These are phyloP conservation scores for Ganaspis brasiliensis DNA, from an alignment of 2,888 invertebrate species.

Conservation along the genomic window DNA sequence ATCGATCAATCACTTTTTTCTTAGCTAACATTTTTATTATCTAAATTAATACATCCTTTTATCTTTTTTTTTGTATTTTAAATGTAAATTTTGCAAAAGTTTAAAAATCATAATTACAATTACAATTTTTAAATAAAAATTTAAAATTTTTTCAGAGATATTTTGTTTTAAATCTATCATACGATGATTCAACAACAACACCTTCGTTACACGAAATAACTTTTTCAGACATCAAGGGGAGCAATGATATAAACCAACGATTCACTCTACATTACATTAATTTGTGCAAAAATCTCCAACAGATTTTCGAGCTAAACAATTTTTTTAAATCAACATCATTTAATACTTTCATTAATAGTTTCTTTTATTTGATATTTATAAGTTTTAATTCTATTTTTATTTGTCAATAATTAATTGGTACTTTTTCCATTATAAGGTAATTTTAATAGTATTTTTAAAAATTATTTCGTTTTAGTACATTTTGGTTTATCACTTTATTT, in stretches of 20 bases:
- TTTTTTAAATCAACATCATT: not conserved
- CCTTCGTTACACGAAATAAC: slow-evolving; percentile 25
- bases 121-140: too few relatives aligned
- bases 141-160: slow-evolving; percentile 34
- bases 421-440: too few relatives aligned
- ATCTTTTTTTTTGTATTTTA: too few relatives aligned
- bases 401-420: too few relatives aligned
- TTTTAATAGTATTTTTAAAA: too few relatives aligned
- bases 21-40: too few relatives aligned
- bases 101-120: not conserved
- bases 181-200: slow-evolving; percentile 29
- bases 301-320: slow-evolving; percentile 13
- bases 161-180: not conserved
- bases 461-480: too few relatives aligned
- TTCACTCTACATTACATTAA: slow-evolving; percentile 38
- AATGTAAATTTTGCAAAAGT: not conserved
- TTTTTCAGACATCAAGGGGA: slow-evolving; percentile 32
- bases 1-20: not conserved
- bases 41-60: too few relatives aligned
- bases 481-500: too few relatives aligned
- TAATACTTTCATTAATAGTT: not conserved
- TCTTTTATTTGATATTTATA: not conserved
- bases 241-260: slow-evolving; percentile 29
- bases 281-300: slow-evolving; percentile 38
- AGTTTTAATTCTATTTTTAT: not conserved